These are phyloP conservation scores for Drosophila tsacasi DNA, from an alignment of 1,140 invertebrate species.

Conservation along the genomic window DNA sequence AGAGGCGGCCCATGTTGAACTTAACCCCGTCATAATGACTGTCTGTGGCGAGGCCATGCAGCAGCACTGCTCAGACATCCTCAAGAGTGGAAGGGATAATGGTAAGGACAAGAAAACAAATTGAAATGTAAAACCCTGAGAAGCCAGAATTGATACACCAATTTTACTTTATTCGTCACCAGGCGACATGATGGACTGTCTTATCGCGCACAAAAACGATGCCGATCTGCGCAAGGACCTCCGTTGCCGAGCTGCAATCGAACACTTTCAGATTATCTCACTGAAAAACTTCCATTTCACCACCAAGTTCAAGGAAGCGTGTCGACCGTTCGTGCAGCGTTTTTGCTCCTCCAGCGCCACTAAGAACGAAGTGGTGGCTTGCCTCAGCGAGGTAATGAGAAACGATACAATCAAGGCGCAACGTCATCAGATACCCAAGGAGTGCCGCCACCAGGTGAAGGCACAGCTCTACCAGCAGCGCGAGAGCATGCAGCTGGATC, in stretches of 20 bases:
- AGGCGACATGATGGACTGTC: slow-evolving; percentile 95
- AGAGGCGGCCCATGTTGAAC: slow-evolving; percentile 93
- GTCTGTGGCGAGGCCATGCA: slow-evolving; percentile 94
- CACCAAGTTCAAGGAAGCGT: slow-evolving; percentile 97
- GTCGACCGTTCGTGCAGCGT: slow-evolving; percentile 92
- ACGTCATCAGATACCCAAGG: slow-evolving; percentile 92
- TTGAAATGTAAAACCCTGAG: too few species aligned
- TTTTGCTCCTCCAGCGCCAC: slow-evolving; percentile 92
- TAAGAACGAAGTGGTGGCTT: slow-evolving; percentile 95
- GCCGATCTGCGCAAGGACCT: slow-evolving; percentile 89
- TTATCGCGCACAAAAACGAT: slow-evolving; percentile 97
- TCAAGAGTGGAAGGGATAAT: slow-evolving; percentile 90
- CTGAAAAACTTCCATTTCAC: slow-evolving; percentile 98
- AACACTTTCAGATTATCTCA: slow-evolving; percentile 96
- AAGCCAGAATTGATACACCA: not conserved
- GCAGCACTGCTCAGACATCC: slow-evolving; percentile 90
- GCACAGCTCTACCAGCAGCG: slow-evolving; percentile 95
- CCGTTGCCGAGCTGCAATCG: slow-evolving; percentile 96
- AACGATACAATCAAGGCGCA: slow-evolving; percentile 94
- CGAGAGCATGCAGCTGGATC: slow-evolving; percentile 94
- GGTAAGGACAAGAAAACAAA: slow-evolving; percentile 63
- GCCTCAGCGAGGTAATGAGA: slow-evolving; percentile 93
- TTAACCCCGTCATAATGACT: slow-evolving; percentile 93
- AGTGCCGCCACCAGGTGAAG: slow-evolving; percentile 95
- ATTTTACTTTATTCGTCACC: not conserved